Conservation (phyloP, 1,140 invertebrate species). For the Aphidius ervi region DNA sequence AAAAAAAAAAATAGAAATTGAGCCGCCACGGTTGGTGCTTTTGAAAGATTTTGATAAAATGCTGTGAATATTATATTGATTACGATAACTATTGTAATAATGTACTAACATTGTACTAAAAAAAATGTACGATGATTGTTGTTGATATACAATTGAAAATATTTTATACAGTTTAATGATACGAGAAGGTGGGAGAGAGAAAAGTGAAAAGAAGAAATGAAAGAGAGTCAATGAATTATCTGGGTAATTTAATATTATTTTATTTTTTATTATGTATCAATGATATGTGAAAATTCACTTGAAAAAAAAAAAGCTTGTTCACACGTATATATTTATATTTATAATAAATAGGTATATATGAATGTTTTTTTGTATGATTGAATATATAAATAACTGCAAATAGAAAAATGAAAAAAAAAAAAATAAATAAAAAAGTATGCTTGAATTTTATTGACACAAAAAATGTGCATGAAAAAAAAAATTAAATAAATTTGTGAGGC, state of each 20-base stretch:
- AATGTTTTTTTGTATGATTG: no score
- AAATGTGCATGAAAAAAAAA: no score
- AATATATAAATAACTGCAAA: no score
- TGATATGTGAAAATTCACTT: background rate
- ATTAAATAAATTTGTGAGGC: no score
- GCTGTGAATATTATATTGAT: conserved; percentile 53
- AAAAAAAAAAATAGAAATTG: conserved; percentile 28
- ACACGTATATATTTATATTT: no score
- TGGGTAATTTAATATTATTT: background rate
- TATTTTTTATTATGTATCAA: background rate
- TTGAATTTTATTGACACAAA: no score
- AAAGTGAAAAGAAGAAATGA: background rate
- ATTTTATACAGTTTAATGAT: conserved; percentile 49
- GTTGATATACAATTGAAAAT: conserved; percentile 53
- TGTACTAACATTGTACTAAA: conserved; percentile 46
- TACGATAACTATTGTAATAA: conserved; percentile 52
- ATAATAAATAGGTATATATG: no score
- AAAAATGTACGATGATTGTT: conserved; percentile 49
- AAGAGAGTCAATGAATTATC: conserved; percentile 8
- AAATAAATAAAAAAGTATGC: no score
- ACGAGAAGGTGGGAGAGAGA: background rate
- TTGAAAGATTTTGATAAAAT: conserved; percentile 54
- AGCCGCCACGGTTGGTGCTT: conserved; percentile 51
- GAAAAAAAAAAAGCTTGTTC: no score
- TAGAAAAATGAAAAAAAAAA: no score